Percentiles rank a stretch among this genome's conserved stretches.
phyloP scores from a whole-genome alignment of 2,888 invertebrate species.

The Epistrophella euchroma region DNA sequence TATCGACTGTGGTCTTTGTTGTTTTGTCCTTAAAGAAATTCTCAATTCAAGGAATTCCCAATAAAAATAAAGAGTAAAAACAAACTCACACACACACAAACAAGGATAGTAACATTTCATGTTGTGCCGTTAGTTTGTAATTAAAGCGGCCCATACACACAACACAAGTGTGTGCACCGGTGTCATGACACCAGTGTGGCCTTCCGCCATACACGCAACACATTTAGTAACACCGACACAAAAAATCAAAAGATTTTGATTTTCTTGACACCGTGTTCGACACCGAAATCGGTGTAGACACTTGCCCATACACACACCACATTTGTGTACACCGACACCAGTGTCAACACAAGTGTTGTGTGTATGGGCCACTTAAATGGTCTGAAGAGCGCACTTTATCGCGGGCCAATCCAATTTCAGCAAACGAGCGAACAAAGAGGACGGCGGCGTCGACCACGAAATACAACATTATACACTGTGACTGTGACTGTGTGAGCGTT shows the following conservation, averaged over 20 bases:
- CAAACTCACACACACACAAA: neutral
- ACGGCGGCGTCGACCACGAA: neutral
- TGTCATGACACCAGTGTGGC: too few species aligned
- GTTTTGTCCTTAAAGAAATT: conserved; percentile 1
- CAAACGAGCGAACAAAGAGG: neutral
- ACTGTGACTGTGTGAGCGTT: conserved; percentile 15
- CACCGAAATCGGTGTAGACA: too few species aligned
- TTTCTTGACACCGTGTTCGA: too few species aligned
- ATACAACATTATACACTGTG: neutral
- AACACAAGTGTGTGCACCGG: too few species aligned
- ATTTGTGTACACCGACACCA: too few species aligned
- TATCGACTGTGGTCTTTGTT: neutral
- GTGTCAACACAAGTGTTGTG: too few species aligned
- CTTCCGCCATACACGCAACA: too few species aligned
- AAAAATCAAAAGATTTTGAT: too few species aligned
- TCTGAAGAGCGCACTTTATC: conserved; percentile 61
- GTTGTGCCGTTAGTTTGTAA: conserved; percentile 44
- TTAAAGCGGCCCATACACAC: too few species aligned
- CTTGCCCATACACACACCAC: too few species aligned
- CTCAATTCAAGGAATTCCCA: conserved; percentile 2
- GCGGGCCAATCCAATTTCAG: conserved; percentile 22
- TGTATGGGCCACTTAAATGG: too few species aligned
- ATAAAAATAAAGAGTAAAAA: conserved; percentile 24
- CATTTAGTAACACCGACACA: too few species aligned
- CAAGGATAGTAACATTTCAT: conserved; percentile 47